Percentiles rank a stretch among this genome's conserved stretches.
phyloP scores from a whole-genome alignment of 2,888 invertebrate species.

The Neuroscelio doddi region DNA sequence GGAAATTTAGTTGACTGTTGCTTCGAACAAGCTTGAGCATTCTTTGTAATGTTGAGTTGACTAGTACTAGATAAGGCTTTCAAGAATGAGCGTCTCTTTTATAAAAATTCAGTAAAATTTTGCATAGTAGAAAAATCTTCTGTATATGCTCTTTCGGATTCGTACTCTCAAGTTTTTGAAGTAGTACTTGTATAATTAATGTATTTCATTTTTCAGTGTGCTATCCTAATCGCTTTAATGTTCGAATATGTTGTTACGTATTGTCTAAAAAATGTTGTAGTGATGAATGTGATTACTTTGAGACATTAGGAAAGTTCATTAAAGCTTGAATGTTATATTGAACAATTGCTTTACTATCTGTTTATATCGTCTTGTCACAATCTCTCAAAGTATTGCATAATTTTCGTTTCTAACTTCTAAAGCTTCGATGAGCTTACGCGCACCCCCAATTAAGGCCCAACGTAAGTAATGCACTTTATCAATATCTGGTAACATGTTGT shows the following conservation, averaged over 20 bases:
- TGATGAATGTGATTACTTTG: not conserved
- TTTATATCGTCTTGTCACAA: slow-evolving; percentile 39
- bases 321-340: slow-evolving; percentile 9
- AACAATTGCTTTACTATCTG: slow-evolving; percentile 24
- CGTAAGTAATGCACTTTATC: slow-evolving; percentile 16
- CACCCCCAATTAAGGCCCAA: slow-evolving; percentile 2
- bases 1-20: not conserved
- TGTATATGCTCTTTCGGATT: no score
- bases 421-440: slow-evolving; percentile 6
- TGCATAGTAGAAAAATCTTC: no score
- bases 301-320: slow-evolving; percentile 5
- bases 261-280: slow-evolving; percentile 7
- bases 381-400: slow-evolving; percentile 30
- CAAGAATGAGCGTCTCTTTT: no score
- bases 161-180: no score
- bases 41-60: no score
- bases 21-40: no score
- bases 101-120: no score
- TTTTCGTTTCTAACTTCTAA: slow-evolving; percentile 25
- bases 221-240: no score
- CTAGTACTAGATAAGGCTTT: no score
- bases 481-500: not conserved
- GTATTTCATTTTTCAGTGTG: no score
- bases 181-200: no score
- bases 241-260: slow-evolving; percentile 19